Percentiles rank a stretch among this genome's conserved stretches.
These are phyloP conservation scores for Tetramorium bicarinatum DNA, from an alignment of 2,888 invertebrate genomes.

Conservation along the genomic window DNA sequence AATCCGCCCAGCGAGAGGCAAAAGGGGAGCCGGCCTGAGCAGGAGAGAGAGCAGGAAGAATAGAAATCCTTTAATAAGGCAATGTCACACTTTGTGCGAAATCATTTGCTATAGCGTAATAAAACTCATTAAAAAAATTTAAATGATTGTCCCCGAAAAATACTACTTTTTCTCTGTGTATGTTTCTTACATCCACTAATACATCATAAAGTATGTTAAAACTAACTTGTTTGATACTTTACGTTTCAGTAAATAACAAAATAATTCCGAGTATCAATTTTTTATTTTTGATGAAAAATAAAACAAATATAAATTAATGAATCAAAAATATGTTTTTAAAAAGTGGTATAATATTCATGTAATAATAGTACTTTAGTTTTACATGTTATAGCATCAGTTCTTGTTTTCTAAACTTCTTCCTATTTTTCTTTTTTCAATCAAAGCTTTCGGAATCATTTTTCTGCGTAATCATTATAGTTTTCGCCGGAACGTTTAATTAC, in stretches of 20 bases:
- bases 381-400: background rate
- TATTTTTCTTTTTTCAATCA: background rate
- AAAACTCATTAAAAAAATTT: background rate
- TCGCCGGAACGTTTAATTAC: background rate
- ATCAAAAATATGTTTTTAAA: background rate
- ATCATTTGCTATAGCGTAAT: background rate
- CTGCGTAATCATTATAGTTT: background rate
- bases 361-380: background rate
- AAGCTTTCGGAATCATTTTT: background rate
- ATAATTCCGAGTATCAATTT: background rate
- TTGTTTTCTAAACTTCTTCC: background rate
- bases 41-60: constrained; percentile 23
- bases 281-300: background rate
- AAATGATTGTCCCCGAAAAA: background rate
- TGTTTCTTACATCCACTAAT: background rate
- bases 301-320: constrained; percentile 3
- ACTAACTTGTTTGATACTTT: background rate
- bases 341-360: background rate
- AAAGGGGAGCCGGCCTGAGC: constrained; percentile 10
- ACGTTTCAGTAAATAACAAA: background rate
- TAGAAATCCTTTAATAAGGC: constrained; percentile 33
- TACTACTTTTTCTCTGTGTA: background rate
- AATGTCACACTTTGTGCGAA: constrained; percentile 22
- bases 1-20: constrained; percentile 37
- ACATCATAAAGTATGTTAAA: background rate